A percentile compares a stretch with the other conserved stretches of the same genome.
Evolutionary conservation across 2,797 vertebrate species (phyloP).

Genomic region (Gymnothorax javanicus): DNA sequence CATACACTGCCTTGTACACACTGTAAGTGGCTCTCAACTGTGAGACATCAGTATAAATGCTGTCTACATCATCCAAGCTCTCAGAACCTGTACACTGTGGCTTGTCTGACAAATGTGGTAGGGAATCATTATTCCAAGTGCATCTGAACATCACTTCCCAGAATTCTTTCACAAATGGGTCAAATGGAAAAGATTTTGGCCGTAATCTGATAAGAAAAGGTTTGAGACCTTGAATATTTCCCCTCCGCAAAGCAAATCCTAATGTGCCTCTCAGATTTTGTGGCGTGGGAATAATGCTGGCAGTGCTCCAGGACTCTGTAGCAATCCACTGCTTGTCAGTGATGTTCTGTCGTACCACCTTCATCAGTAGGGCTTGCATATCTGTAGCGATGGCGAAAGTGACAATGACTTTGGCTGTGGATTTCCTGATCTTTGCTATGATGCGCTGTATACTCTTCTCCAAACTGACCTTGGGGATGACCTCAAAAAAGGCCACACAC

Average conservation of each 20-base stretch:
- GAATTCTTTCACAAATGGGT: conserved; percentile 55
- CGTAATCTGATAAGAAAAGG: conserved; percentile 51
- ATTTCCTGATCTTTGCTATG: conserved; percentile 54
- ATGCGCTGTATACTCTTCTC: conserved; percentile 43
- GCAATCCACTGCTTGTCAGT: conserved; percentile 63
- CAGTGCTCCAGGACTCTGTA: conserved; percentile 57
- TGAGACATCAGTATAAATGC: conserved; percentile 52
- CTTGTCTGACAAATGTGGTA: not conserved
- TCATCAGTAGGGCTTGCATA: conserved; percentile 46
- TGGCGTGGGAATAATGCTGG: conserved; percentile 36
- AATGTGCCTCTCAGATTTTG: conserved; percentile 50
- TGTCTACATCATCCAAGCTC: conserved; percentile 43
- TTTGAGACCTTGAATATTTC: conserved; percentile 52
- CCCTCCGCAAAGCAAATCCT: conserved; percentile 55
- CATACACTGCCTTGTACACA: conserved; percentile 62
- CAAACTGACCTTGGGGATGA: conserved; percentile 55
- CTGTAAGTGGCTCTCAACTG: conserved; percentile 57
- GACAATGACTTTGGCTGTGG: conserved; percentile 54
- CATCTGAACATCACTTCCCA: conserved; percentile 61
- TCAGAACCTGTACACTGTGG: conserved; percentile 52
- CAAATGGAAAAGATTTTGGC: conserved; percentile 33
- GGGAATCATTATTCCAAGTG: conserved; percentile 34
- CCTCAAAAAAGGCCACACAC: conserved; percentile 55
- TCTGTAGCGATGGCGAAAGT: conserved; percentile 55
- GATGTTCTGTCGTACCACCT: conserved; percentile 54